Evolutionary conservation across 2,888 invertebrate species (phyloP), one percentile per base, ranked within the genome.

Genomic region (Calliscelio sp.): DNA sequence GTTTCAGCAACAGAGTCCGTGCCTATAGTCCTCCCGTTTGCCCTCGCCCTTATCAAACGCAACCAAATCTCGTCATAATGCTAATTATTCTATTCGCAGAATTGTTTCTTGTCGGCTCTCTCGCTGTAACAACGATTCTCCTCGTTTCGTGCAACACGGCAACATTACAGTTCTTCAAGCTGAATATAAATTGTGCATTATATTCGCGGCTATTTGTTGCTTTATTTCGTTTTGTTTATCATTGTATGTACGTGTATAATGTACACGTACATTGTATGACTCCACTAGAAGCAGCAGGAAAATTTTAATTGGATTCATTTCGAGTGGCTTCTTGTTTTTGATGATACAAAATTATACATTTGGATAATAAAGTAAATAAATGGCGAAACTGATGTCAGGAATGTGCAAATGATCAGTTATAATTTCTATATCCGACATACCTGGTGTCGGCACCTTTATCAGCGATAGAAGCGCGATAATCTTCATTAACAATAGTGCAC

Each of bases 1-100:
- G 89, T 87, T 87, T 85, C 84, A 85, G 85, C 84, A 85, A 86
- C 86, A 87, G 77, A 78, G 79, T 81, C 66, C 65, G 51, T 53
- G 35, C 49, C 25, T 61, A 61, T 75, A 57, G 53, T 78, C 85
- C 61, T 80, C 73, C 57, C 68, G 24, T 55, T 66, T 59, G 66
- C 78, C 78, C 80, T 71, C 68, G 61, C 80, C 79, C 77, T 86
- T 82, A 85, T 85, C 85, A 81, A 73, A 71, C 73, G 59, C 81
- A 74, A 68, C 78, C 46, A 51, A 81, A 81, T 74, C 79, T 74
- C 66, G 71, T 78, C 85, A 81, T 81, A 81, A 85, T 75, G 79
- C 85, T 79, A 81, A 85, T 81, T 85, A 85, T 84, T 84, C 73
- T 83, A 78, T 66, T 83, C 78, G 78, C 78, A 22, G 83, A 83